A percentile compares a stretch with the other conserved stretches of the same genome.
Conservation (phyloP, 2,888 invertebrate genomes). For the Eupithecia dodoneata region DNA sequence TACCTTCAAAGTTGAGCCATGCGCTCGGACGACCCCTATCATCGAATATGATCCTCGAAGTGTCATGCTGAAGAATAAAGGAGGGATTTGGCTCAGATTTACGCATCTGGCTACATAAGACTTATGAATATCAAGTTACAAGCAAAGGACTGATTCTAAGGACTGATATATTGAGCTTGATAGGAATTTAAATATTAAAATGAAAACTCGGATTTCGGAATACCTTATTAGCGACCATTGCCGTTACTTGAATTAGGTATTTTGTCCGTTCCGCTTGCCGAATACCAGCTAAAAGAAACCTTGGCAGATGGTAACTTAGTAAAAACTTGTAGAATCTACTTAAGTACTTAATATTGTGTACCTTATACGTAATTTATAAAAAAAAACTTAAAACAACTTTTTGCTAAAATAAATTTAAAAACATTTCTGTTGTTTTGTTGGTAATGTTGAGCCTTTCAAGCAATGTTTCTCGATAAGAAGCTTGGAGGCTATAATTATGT, state of each 20-base stretch:
- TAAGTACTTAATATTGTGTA: conserved; percentile 35
- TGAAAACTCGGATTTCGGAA: background rate
- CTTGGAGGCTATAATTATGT: conserved; percentile 32
- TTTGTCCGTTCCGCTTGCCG: background rate
- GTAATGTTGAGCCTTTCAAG: conserved; percentile 11
- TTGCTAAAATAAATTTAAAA: background rate
- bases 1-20: conserved; percentile 67
- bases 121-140: background rate
- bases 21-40: conserved; percentile 65
- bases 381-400: conserved; percentile 4
- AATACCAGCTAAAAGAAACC: background rate
- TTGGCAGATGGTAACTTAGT: conserved; percentile 11
- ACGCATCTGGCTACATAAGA: conserved; percentile 44
- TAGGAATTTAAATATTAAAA: background rate
- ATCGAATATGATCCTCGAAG: conserved; percentile 77
- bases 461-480: conserved; percentile 15
- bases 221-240: background rate
- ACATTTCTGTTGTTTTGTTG: conserved; percentile 14
- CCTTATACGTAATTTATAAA: conserved; percentile 27
- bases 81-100: conserved; percentile 76
- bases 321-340: conserved; percentile 7
- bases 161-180: background rate
- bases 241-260: background rate
- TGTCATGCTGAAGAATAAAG: conserved; percentile 78
- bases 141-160: background rate